Percentiles rank a stretch among this genome's conserved stretches.
Conservation (phyloP, 1,140 invertebrate species). For the Microvelia longipes region DNA sequence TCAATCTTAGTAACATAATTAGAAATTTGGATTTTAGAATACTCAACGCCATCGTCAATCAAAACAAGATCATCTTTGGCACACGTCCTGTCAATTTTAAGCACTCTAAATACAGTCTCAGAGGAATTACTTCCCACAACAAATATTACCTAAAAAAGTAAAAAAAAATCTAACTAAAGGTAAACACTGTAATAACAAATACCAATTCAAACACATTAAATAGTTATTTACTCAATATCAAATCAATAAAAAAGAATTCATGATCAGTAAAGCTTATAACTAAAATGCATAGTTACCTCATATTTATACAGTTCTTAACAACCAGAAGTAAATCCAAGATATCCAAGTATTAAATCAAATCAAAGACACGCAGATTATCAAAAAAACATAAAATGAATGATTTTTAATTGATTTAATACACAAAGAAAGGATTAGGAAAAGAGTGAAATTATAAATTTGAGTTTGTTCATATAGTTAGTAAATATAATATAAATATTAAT, state of each 20-base stretch:
- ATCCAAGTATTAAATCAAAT: no score
- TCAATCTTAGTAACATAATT: slow-evolving; percentile 64
- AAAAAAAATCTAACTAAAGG: no score
- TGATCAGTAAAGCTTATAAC: no score
- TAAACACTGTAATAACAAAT: background rate
- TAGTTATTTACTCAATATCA: background rate
- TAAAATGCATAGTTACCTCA: no score
- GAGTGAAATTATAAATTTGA: no score
- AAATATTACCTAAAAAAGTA: slow-evolving; percentile 58
- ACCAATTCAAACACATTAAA: background rate
- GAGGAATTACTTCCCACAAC: slow-evolving; percentile 89
- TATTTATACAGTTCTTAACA: no score
- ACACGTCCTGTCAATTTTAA: slow-evolving; percentile 86
- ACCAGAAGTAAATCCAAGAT: no score
- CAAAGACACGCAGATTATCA: no score
- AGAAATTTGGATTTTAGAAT: slow-evolving; percentile 71
- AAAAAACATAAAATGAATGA: no score
- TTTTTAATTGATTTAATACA: background rate
- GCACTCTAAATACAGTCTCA: slow-evolving; percentile 72
- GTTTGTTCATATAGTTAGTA: no score
- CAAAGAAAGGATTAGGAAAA: slow-evolving; percentile 3
- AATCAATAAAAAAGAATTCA: no score
- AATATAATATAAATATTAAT: no score
- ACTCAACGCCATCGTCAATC: slow-evolving; percentile 83
- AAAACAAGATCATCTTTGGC: slow-evolving; percentile 55